phyloP scores from a whole-genome alignment of 1,140 invertebrate species.

The Heliconius melpomene region DNA sequence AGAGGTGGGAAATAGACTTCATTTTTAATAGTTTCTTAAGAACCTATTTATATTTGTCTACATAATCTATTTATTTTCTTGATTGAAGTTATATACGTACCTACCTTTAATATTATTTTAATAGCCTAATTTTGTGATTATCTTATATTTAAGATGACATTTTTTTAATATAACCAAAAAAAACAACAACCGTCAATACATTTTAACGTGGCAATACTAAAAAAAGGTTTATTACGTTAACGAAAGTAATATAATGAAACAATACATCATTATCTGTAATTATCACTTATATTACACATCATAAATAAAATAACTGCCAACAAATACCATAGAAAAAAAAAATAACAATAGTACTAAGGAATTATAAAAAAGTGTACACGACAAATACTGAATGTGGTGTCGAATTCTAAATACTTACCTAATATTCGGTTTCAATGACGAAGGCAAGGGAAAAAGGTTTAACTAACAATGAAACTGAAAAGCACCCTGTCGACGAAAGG shows the following conservation, averaged over 20 bases:
- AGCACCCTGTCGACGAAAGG: conserved; percentile 51
- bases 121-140: too few species aligned
- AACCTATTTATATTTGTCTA: too few species aligned
- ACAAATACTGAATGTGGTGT: conserved; percentile 47
- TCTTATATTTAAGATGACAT: too few species aligned
- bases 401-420: conserved; percentile 60
- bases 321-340: conserved; percentile 48
- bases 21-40: too few species aligned
- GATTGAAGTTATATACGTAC: too few species aligned
- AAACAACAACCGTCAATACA: too few species aligned
- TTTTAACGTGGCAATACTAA: neutral
- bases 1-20: too few species aligned
- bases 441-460: conserved; percentile 52
- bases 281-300: conserved; percentile 56
- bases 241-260: conserved; percentile 32
- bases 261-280: conserved; percentile 60
- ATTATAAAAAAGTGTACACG: conserved; percentile 26
- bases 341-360: conserved; percentile 40
- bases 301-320: conserved; percentile 62
- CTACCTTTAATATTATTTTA: too few species aligned
- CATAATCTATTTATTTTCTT: too few species aligned
- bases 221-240: conserved; percentile 2
- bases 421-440: conserved; percentile 54
- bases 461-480: conserved; percentile 64
- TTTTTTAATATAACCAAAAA: too few species aligned